Base-by-base conservation (phyloP, 2,888 invertebrate species). In the Hetaerina titia region DNA sequence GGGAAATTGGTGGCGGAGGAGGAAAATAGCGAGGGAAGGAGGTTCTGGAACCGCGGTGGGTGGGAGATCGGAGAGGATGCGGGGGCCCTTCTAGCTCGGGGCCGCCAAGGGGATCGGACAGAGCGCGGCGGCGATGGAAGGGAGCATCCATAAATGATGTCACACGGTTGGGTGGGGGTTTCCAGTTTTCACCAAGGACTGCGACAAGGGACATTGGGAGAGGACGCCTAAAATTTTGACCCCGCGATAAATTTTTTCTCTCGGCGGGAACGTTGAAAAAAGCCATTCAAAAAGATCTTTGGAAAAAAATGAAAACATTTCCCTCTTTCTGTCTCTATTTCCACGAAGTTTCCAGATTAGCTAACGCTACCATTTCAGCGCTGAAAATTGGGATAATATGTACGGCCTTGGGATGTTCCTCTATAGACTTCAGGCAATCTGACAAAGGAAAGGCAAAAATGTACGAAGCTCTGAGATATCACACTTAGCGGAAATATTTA, bases 81-180 rank as follows among this genome's bases (percentile, higher is more conserved):
- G 56, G 56, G 69, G 74, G 8, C 69, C 31, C 81, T 81, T 31
- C 25, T 31, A 25, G 13, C 11, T 31, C 31, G 11, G 25, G 81
- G 81, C 7, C 81, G 25, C 25, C 8, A 13, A 11, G 13, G 81
- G 31, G 69, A 31, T 9, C 69, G 19, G 22, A n/a, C 5, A 69
- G n/a, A 22, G 69, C 69, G 69, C 69, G n/a, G 17, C n/a, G 31
- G 81, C 69, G n/a, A 31, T 31, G 11, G 69, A 31, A 81, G 7
- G 31, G 81, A 31, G n/a, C 81, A 81, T 31, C 81, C 25, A 81
- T 81, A 81, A 81, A 81, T 81, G 31, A 81, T 31, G 81, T 81
- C 81, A 81, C n/a, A 19, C 17, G 13, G 17, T 17, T 60, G 69
- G 69, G 69, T 19, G 22, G 6, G 19, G 60, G 60, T 11, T 22